A percentile compares a stretch with the other conserved stretches of the same genome.
Evolutionary conservation across 2,797 vertebrate genomes (phyloP).

Genomic region (Malacoctenus gilli): DNA sequence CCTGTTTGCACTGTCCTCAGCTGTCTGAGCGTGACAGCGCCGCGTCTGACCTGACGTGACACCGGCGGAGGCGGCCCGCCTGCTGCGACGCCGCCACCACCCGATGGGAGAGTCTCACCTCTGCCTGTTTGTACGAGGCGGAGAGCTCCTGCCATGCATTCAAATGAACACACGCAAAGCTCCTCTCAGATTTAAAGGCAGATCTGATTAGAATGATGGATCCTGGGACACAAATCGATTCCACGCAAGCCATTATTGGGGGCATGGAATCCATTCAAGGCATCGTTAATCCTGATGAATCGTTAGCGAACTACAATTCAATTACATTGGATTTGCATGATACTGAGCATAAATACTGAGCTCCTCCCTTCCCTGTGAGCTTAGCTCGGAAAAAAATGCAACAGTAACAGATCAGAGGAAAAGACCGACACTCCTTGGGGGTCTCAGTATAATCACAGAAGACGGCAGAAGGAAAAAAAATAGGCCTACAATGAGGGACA

Average conservation of each 20-base stretch:
- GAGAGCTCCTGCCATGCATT: slow-evolving; percentile 2
- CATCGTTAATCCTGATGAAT: background rate
- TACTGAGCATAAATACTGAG: background rate
- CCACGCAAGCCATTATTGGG: slow-evolving; percentile 10
- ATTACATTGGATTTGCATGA: too few species aligned
- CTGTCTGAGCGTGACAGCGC: slow-evolving; percentile 15
- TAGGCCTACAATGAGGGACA: slow-evolving; percentile 40
- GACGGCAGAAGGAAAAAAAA: slow-evolving; percentile 46
- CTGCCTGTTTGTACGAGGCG: too few species aligned
- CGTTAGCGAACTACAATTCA: background rate
- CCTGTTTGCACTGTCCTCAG: slow-evolving; percentile 11
- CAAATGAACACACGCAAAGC: too few species aligned
- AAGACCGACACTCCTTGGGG: slow-evolving; percentile 40
- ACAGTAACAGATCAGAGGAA: slow-evolving; percentile 26
- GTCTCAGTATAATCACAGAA: slow-evolving; percentile 49
- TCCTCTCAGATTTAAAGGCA: too few species aligned
- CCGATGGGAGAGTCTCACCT: too few species aligned
- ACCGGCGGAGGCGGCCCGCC: slow-evolving; percentile 2
- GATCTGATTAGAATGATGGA: too few species aligned
- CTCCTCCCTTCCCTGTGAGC: background rate
- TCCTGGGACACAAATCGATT: slow-evolving; percentile 11
- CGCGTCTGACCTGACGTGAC: slow-evolving; percentile 9
- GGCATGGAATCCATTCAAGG: background rate
- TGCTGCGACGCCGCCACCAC: slow-evolving; percentile 4
- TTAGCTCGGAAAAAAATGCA: too few species aligned